Evolutionary conservation across 2,888 invertebrate genomes (phyloP).

Genomic region (Thelaira solivaga): DNA sequence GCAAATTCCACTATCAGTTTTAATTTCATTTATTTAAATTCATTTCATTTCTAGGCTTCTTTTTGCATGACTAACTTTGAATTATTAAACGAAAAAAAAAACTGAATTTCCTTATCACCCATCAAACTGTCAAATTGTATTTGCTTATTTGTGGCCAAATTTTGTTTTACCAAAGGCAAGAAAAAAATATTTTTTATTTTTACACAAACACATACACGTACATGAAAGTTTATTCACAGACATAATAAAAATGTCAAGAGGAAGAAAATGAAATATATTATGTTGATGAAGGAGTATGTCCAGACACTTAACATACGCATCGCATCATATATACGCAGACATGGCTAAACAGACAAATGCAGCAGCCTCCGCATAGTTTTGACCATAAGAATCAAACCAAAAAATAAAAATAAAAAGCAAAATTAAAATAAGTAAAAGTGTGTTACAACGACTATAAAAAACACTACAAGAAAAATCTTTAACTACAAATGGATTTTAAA

Average conservation of each 20-base stretch:
- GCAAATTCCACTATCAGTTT: neutral
- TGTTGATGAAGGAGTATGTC: slow-evolving; percentile 64
- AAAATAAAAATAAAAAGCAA: neutral
- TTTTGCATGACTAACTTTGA: neutral
- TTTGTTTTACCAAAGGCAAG: slow-evolving; percentile 24
- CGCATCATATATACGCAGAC: slow-evolving; percentile 25
- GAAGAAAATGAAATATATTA: slow-evolving; percentile 63
- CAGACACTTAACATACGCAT: slow-evolving; percentile 58
- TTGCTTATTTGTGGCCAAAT: slow-evolving; percentile 47
- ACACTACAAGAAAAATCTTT: neutral
- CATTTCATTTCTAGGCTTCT: neutral
- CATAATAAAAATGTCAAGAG: slow-evolving; percentile 67
- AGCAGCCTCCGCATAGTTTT: slow-evolving; percentile 49
- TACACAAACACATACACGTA: neutral
- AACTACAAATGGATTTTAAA: neutral
- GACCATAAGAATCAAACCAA: slow-evolving; percentile 12
- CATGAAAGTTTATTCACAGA: slow-evolving; percentile 64
- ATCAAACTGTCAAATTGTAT: slow-evolving; percentile 45
- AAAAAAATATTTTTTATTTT: slow-evolving; percentile 4
- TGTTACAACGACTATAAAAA: slow-evolving; percentile 7
- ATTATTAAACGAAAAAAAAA: slow-evolving; percentile 1
- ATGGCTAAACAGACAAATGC: slow-evolving; percentile 27
- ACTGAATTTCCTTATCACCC: slow-evolving; percentile 29
- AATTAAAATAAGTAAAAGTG: slow-evolving; percentile 11
- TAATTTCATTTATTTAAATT: neutral